Conservation (phyloP, 2,113 vertebrate genomes). For the Pycnonotus jocosus region DNA sequence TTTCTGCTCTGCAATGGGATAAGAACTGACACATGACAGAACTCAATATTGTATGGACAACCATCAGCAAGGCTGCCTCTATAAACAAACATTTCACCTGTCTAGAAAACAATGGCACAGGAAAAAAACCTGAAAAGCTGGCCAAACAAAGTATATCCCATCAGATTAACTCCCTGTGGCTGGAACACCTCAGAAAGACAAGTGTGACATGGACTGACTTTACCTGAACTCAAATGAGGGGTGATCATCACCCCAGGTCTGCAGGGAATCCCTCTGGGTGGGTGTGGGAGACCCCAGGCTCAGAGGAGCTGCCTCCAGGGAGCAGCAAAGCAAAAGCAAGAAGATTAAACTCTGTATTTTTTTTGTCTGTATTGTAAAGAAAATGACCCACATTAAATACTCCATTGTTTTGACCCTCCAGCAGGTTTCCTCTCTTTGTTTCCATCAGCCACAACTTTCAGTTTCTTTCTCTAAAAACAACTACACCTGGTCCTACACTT, state of each 20-base stretch:
- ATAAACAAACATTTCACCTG: not conserved
- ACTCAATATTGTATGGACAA: fast-evolving
- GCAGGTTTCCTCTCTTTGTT: not conserved
- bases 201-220: fast-evolving
- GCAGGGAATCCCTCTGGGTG: not conserved
- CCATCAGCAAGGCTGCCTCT: not conserved
- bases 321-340: not conserved
- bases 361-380: not conserved
- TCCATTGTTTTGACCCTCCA: not conserved
- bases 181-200: not conserved
- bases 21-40: not conserved
- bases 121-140: not conserved
- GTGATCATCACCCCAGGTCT: fast-evolving
- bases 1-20: not conserved
- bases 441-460: not conserved
- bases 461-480: conserved; percentile 11
- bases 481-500: not conserved
- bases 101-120: not conserved
- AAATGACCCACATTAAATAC: not conserved
- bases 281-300: not conserved
- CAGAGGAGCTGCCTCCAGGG: not conserved
- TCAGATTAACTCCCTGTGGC: not conserved
- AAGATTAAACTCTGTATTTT: not conserved
- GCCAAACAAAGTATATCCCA: not conserved
- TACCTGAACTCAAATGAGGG: not conserved